A percentile compares a stretch with the other conserved stretches of the same genome.
Conservation (phyloP, 2,113 vertebrate species). For the Saguinus midas region DNA sequence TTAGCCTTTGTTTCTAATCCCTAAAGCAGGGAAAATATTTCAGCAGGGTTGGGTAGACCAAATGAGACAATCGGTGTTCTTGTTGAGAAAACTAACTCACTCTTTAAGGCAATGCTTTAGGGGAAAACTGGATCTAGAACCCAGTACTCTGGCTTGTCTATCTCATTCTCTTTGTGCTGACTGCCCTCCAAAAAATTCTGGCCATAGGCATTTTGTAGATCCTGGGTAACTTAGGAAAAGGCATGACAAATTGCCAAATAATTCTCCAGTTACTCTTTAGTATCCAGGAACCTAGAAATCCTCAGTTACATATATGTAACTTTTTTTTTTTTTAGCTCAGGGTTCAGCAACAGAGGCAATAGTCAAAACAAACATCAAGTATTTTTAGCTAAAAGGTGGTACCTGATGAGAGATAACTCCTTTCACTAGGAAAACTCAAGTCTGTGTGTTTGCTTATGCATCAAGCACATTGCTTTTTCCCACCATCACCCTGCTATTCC, state of each 20-base stretch:
- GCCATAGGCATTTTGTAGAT: not conserved
- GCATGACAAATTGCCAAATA: not conserved
- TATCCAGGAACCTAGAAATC: not conserved
- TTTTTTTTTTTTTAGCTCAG: not conserved
- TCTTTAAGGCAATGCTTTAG: not conserved
- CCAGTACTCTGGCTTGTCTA: not conserved
- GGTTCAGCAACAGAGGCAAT: constrained; percentile 18
- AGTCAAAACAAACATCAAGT: constrained; percentile 56
- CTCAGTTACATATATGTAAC: not conserved
- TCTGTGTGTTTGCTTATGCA: constrained; percentile 30
- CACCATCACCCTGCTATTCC: not conserved
- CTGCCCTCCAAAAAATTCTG: not conserved
- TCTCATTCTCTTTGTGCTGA: not conserved
- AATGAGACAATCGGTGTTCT: not conserved
- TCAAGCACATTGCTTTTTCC: not conserved
- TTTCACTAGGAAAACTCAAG: constrained; percentile 48
- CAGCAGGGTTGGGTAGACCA: not conserved
- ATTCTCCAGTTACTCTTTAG: not conserved
- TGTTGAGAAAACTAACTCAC: not conserved
- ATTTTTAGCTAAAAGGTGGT: constrained; percentile 62
- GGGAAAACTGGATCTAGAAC: not conserved
- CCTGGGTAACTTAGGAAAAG: not conserved
- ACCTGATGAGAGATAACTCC: constrained; percentile 20
- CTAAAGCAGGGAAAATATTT: not conserved
- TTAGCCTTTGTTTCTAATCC: not conserved